Conservation (phyloP, 1,140 invertebrate genomes). For the Lordiphosa collinella region DNA sequence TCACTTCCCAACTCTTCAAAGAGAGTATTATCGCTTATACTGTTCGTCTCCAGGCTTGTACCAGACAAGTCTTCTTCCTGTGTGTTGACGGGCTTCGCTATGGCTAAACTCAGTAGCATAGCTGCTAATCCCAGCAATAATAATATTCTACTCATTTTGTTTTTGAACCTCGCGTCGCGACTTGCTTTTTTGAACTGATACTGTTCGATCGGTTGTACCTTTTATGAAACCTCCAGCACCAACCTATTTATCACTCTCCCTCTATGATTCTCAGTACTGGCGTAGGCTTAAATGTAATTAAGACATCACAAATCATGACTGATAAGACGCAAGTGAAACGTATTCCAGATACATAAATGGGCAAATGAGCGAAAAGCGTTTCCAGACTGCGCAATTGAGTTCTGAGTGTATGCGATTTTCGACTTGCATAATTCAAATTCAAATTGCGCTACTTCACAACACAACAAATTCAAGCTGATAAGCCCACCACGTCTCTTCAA, state of each 20-base stretch:
- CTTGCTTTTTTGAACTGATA: no score
- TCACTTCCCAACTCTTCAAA: no score
- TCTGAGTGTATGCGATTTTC: conserved; percentile 39
- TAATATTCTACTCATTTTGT: no score
- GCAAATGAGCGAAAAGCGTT: conserved; percentile 1
- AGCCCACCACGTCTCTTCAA: conserved; percentile 3
- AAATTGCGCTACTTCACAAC: conserved; percentile 47
- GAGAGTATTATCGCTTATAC: no score
- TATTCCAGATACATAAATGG: neutral
- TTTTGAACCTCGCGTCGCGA: no score
- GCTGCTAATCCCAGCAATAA: no score
- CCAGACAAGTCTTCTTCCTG: no score
- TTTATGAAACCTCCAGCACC: no score
- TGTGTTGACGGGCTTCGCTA: no score
- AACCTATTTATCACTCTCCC: conserved; percentile 7
- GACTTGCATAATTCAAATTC: conserved; percentile 63
- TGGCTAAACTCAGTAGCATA: no score
- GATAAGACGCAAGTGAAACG: conserved; percentile 12
- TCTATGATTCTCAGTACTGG: neutral
- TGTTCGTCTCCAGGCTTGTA: no score
- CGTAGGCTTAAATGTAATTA: conserved; percentile 15
- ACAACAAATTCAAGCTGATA: conserved; percentile 34
- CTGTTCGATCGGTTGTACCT: no score
- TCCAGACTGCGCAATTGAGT: conserved; percentile 28
- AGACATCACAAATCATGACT: conserved; percentile 18